Base-by-base conservation (phyloP, 37 sponge, comb jelly and placozoan species). In the Theonella swinhoei region DNA sequence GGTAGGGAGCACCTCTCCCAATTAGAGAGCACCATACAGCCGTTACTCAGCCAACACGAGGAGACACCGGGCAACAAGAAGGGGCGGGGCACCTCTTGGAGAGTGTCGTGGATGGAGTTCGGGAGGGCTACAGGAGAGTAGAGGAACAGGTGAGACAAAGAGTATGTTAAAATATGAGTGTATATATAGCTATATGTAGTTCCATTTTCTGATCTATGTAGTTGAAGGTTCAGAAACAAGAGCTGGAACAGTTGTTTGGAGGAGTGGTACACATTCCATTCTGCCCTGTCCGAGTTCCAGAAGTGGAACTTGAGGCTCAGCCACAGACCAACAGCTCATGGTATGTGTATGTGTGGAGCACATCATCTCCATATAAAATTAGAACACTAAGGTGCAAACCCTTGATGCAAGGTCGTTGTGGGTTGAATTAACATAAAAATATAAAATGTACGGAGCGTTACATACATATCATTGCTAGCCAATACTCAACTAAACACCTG, bases 211-310 rank as follows among this genome's bases (percentile, higher is more conserved):
- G 29, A 8, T 80, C 9, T 1, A 1, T 81, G 29, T 33, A 83
- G 84, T 41, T 74, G 0, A 41, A 31, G 31, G 42, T 75, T 5
- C 84, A 83, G 76, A 75, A 65, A 54, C 34, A 5, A 0, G 64
- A 75, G 43, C 84, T 83, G 28, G 84, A 75, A 67, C 9, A 5
- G 47, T n/a, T 84, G 84, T 25, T 66, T 60, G 0, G 65, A 64
- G 22, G 66, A 30, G 66, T 84, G 84, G 84, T 26, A 1, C 22
- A 36, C 17, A 22, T 84, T 84, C 43, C 1, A 64, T 0, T 19
- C 23, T 1, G 28, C 23, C 26, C 67, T n/a, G 39, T 5, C n/a
- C 25, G 54, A 62, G 7, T 76, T 75, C 43, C 59, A 40, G 25
- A 42, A 43, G 28, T 84, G 84, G 84, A n/a, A n/a, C n/a, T n/a